Evolutionary conservation across 2,113 vertebrate species (phyloP).

Genomic region (Apodemus sylvaticus): DNA sequence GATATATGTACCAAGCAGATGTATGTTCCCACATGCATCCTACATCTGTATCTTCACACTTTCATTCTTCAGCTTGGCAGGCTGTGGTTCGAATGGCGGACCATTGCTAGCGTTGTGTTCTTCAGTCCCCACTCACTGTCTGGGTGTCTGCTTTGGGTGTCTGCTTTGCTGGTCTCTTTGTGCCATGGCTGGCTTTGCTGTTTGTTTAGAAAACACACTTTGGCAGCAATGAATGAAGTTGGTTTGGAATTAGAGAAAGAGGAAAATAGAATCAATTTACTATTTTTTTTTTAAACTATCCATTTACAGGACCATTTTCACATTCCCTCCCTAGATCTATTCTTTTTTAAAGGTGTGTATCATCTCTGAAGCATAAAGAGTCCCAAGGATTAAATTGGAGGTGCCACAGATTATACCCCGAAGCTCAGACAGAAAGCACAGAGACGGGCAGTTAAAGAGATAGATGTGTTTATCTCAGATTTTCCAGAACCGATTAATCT

Average conservation of each 20-base stretch:
- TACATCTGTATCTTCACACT: background rate
- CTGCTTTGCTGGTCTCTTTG: no score
- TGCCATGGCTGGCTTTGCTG: background rate
- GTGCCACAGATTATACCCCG: background rate
- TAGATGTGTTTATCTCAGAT: background rate
- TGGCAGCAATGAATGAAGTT: background rate
- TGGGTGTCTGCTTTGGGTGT: no score
- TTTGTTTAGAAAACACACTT: background rate
- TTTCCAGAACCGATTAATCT: background rate
- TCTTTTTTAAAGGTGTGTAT: background rate
- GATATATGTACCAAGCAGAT: background rate
- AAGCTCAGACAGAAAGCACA: background rate
- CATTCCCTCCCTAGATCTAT: background rate
- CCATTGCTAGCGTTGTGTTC: background rate
- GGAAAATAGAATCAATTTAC: background rate
- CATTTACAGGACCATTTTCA: background rate
- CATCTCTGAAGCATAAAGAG: background rate
- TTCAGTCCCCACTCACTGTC: background rate
- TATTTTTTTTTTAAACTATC: background rate
- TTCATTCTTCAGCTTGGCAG: background rate
- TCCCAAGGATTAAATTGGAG: background rate
- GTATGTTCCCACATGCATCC: background rate
- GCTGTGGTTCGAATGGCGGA: background rate
- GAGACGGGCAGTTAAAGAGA: background rate
- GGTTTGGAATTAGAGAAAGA: background rate